A percentile compares a stretch with the other conserved stretches of the same genome.
phyloP scores from a whole-genome alignment of 2,113 vertebrate species.

The Steatornis caripensis region DNA sequence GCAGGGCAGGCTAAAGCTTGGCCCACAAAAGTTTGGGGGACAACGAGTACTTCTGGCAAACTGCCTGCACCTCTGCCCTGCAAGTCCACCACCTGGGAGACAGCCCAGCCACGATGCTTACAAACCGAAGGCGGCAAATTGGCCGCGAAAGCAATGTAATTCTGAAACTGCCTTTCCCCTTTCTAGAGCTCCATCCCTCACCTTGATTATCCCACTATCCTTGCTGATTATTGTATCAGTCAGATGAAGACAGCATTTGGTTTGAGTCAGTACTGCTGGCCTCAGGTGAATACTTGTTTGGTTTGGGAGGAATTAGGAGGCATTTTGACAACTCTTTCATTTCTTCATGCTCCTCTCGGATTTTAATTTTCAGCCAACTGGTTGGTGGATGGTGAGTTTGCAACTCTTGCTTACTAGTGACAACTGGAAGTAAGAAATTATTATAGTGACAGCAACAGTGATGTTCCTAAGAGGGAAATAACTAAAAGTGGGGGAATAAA shows the following conservation, averaged over 20 bases:
- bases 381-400: slow-evolving; percentile 64
- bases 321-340: slow-evolving; percentile 67
- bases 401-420: slow-evolving; percentile 63
- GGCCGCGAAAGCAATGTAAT: neutral
- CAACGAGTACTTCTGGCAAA: neutral
- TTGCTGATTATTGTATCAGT: neutral
- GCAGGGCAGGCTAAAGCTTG: neutral
- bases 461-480: slow-evolving; percentile 21
- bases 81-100: neutral
- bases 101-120: neutral
- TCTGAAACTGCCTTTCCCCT: neutral
- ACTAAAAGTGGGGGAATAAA: neutral
- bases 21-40: neutral
- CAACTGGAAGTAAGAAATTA: slow-evolving; percentile 53
- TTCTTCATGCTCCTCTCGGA: slow-evolving; percentile 64
- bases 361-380: slow-evolving; percentile 66
- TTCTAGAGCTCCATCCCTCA: neutral
- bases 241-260: slow-evolving; percentile 6
- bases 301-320: slow-evolving; percentile 58
- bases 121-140: neutral
- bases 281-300: slow-evolving; percentile 55
- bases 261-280: slow-evolving; percentile 39
- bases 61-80: neutral
- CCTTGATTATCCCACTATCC: neutral
- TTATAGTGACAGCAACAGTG: slow-evolving; percentile 2